phyloP scores from a whole-genome alignment of 2,888 invertebrate genomes.

The Eurois occulta region DNA sequence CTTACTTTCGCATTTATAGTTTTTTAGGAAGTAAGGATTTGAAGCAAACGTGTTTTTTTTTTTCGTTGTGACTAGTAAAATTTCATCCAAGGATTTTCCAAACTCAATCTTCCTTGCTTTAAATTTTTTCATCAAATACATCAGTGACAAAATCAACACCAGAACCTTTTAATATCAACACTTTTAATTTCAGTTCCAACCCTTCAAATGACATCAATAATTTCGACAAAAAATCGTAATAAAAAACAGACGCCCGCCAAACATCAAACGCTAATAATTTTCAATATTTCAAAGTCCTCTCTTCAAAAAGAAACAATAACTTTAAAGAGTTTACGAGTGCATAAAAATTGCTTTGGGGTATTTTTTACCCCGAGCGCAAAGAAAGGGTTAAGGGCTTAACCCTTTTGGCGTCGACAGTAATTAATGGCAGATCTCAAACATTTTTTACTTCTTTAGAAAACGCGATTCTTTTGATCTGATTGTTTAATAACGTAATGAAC shows the following conservation, averaged over 20 bases:
- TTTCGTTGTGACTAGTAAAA: too few relatives aligned
- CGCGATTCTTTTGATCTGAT: constrained; percentile 81
- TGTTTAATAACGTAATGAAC: constrained; percentile 74
- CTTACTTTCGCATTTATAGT: too few relatives aligned
- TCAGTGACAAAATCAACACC: constrained; percentile 56
- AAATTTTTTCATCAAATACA: constrained; percentile 40
- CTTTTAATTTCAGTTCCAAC: constrained; percentile 50
- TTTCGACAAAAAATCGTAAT: constrained; percentile 50
- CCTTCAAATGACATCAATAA: constrained; percentile 58
- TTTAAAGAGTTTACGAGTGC: constrained; percentile 84
- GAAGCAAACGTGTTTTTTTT: too few relatives aligned
- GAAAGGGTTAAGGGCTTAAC: constrained; percentile 85
- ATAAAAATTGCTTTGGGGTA: constrained; percentile 83
- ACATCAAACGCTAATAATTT: constrained; percentile 87
- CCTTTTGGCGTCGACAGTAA: constrained; percentile 86
- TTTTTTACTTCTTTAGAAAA: constrained; percentile 72
- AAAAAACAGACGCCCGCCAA: constrained; percentile 70
- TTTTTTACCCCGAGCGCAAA: constrained; percentile 76
- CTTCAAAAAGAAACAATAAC: constrained; percentile 88
- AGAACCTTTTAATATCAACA: constrained; percentile 55
- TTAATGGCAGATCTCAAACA: constrained; percentile 85
- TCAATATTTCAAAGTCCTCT: constrained; percentile 86
- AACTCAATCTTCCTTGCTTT: too few relatives aligned
- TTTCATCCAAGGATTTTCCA: too few relatives aligned
- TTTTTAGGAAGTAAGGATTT: too few relatives aligned